Evolutionary conservation across 2,797 vertebrate genomes (phyloP), one percentile per base, ranked within the genome.

Genomic region (Sorex maritimensis): DNA sequence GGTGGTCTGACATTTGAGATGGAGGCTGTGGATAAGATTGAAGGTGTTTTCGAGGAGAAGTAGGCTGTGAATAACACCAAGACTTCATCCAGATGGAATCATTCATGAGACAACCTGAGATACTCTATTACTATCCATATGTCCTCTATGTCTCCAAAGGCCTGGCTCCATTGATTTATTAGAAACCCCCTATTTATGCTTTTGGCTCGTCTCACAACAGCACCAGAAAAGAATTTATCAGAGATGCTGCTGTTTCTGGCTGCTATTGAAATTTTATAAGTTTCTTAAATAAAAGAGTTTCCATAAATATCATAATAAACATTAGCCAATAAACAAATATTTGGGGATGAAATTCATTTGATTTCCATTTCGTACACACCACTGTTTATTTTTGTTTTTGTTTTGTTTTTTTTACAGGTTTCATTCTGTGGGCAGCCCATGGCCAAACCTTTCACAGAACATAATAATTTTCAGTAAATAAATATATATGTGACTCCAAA

Each of bases 1-100:
- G 99, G 99, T 99, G 99, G 99, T 99, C 98, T 99, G 99, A 99
- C 98, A 99, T 99, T 99, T 98, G 99, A 99, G 99, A 99, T 98
- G 97, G 98, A 98, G 98, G 97, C 97, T 97, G 97, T 14, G 95
- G 98, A 98, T 98, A 98, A 98, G 98, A 99, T 96, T 96, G 99
- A 99, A 99, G 99, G 99, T 99, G 99, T 99, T 98, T 97, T 95
- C 98, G 97, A 97, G 98, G 96, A 98, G 97, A 98, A 98, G 97
- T 96, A 98, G 98, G 97, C 98, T 98, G 98, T 82, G 97, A 98
- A 98, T 98, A 98, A 98, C 98, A 98, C 97, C 95, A 98, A 98
- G 98, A 98, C 98, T 98, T 98, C 95, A 92, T 98, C 98, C 98
- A 98, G 98, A 98, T 98, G 98, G 98, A 98, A 98, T 97, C 97